Evolutionary conservation across 2,888 invertebrate species (phyloP).

Genomic region (Amphimallon solstitiale): DNA sequence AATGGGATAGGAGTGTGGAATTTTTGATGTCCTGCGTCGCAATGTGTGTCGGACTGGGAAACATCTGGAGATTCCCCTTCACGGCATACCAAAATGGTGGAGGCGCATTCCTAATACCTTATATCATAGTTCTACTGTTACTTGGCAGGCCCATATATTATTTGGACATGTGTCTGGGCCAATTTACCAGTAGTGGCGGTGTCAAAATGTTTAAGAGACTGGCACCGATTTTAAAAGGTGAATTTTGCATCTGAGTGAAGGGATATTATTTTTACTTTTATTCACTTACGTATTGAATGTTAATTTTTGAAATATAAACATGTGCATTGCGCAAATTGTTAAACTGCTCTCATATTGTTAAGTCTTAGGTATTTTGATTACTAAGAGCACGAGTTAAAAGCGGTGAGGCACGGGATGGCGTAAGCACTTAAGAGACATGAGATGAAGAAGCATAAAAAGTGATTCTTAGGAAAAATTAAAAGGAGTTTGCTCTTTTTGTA

Average conservation of each 20-base stretch:
- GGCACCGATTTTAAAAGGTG: constrained; percentile 70
- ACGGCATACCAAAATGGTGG: constrained; percentile 78
- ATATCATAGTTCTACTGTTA: constrained; percentile 74
- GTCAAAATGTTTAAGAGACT: constrained; percentile 68
- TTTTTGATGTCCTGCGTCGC: constrained; percentile 81
- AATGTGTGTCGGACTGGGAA: constrained; percentile 78
- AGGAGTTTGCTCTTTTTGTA: too few species aligned
- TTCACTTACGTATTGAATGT: too few species aligned
- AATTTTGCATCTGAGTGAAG: not conserved
- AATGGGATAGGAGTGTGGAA: constrained; percentile 75
- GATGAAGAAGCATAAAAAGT: too few species aligned
- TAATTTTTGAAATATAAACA: too few species aligned
- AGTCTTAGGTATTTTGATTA: too few species aligned
- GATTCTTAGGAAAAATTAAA: too few species aligned
- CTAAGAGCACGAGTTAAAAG: too few species aligned
- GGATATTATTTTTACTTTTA: not conserved
- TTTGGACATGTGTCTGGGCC: constrained; percentile 71
- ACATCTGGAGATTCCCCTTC: constrained; percentile 75
- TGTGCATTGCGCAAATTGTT: too few species aligned
- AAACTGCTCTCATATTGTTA: not conserved
- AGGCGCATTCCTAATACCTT: constrained; percentile 79
- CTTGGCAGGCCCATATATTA: constrained; percentile 71
- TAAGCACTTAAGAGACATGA: too few species aligned
- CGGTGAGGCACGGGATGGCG: too few species aligned
- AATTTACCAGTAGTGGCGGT: constrained; percentile 70